Base-by-base conservation (phyloP, 37 sponge, comb jelly and placozoan species). In the Eunapius fragilis region DNA sequence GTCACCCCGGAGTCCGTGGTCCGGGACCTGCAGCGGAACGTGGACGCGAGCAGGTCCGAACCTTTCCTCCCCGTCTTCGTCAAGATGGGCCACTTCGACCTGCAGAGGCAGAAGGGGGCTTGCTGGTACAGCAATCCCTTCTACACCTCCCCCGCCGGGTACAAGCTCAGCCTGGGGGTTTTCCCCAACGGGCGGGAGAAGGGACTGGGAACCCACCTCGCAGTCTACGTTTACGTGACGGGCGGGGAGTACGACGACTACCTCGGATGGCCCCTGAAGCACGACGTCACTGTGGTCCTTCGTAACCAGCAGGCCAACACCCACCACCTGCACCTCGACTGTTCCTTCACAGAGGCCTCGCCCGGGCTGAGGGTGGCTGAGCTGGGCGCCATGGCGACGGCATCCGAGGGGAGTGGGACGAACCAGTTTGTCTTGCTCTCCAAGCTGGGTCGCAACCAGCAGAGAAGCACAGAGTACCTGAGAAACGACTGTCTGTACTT, bases 171-270 rank as follows among this genome's bases (percentile, higher is more conserved):
- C 22, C 26, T 84, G 69, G 45, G 48, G 30, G 85, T 84, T 0
- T 68, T 50, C 38, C 31, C 85, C 32, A 68, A 67, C 31, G 85
- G 85, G 27, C 32, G 76, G 24, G 32, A 37, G 37, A 75, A 33
- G 24, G 85, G 85, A 2, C 22, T 10, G n/a, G 77, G 85, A 5
- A 76, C 76, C 10, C 76, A 84, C 32, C 25, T 84, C 22, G 76
- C 85, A 2, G 77, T 84, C 3, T 75, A 76, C 33, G 68, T 84
- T 25, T 50, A 84, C 67, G 58, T 84, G 10, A 67, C 76, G 85
- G 35, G 37, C 27, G 85, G 85, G 31, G 85, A 84, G 48, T 84
- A 76, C 58, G 85, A 84, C 34, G 68, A 84, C 22, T 22, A 84
- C 24, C 27, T 76, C 2, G 9, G 28, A 0, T 84, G 85, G 85